Evolutionary conservation across 2,888 invertebrate genomes (phyloP).

Genomic region (Drosophila niveifrons): DNA sequence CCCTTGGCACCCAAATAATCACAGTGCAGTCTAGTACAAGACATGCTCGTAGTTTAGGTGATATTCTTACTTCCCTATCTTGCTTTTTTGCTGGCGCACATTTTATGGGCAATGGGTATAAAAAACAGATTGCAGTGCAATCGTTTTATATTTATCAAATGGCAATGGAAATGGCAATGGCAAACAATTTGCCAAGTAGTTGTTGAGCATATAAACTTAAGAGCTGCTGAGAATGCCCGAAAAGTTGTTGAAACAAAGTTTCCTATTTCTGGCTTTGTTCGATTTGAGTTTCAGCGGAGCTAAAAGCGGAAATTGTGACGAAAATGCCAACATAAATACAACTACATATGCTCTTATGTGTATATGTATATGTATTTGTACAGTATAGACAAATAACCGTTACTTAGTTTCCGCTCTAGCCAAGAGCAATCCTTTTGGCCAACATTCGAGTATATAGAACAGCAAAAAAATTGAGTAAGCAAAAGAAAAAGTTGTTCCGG

Average conservation of each 20-base stretch:
- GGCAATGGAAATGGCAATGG: constrained; percentile 62
- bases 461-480: constrained; percentile 3
- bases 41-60: background rate
- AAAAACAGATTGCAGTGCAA: constrained; percentile 58
- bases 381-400: constrained; percentile 57
- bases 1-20: background rate
- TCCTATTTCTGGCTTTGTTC: constrained; percentile 33
- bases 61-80: background rate
- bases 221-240: constrained; percentile 33
- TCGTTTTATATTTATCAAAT: constrained; percentile 47
- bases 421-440: constrained; percentile 28
- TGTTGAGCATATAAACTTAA: constrained; percentile 60
- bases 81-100: constrained; percentile 3
- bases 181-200: constrained; percentile 70
- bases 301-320: constrained; percentile 58
- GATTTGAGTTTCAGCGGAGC: constrained; percentile 26
- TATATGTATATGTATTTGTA: constrained; percentile 3
- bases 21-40: background rate
- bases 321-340: constrained; percentile 50
- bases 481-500: constrained; percentile 33
- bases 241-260: constrained; percentile 55
- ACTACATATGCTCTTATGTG: constrained; percentile 31
- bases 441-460: constrained; percentile 9
- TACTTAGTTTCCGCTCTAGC: constrained; percentile 64
- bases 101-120: constrained; percentile 29